Evolutionary conservation across 2,888 invertebrate genomes (phyloP).

Genomic region (Phyllotreta cruciferae): DNA sequence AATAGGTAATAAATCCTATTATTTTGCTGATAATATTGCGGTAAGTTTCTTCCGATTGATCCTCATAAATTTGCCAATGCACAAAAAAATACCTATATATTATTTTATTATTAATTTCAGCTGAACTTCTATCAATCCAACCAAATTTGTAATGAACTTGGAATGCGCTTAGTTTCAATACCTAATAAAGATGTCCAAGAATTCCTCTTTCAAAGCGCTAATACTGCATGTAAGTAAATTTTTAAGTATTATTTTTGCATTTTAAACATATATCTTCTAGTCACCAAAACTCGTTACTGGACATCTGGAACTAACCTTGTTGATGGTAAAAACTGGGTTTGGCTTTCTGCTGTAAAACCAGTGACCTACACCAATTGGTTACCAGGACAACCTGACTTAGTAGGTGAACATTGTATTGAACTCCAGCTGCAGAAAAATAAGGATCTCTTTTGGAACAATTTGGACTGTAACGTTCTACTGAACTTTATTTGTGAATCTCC

Average conservation of each 20-base stretch:
- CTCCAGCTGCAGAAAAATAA: slow-evolving; percentile 19
- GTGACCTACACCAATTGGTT: slow-evolving; percentile 30
- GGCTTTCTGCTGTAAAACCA: slow-evolving; percentile 26
- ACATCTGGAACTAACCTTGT: slow-evolving; percentile 27
- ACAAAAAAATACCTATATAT: too few species aligned
- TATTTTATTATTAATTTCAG: background rate
- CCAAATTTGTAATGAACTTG: background rate
- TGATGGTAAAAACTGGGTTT: slow-evolving; percentile 31
- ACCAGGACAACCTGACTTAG: slow-evolving; percentile 24
- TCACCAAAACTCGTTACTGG: slow-evolving; percentile 15
- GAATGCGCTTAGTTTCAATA: background rate
- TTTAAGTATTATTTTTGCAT: background rate
- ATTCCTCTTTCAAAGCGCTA: background rate
- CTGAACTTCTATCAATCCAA: background rate
- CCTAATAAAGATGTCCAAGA: background rate
- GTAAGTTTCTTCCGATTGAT: background rate
- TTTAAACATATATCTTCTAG: background rate
- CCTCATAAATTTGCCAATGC: too few species aligned
- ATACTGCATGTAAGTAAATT: background rate
- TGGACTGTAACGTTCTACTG: slow-evolving; percentile 21
- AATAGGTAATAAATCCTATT: slow-evolving; percentile 1
- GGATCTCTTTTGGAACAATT: slow-evolving; percentile 26
- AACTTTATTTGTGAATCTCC: slow-evolving; percentile 30
- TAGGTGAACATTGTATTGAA: slow-evolving; percentile 26
- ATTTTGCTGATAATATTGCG: background rate